A percentile compares a stretch with the other conserved stretches of the same genome.
These are phyloP conservation scores for Pampus argenteus DNA, from an alignment of 2,797 vertebrate genomes.

Conservation along the genomic window DNA sequence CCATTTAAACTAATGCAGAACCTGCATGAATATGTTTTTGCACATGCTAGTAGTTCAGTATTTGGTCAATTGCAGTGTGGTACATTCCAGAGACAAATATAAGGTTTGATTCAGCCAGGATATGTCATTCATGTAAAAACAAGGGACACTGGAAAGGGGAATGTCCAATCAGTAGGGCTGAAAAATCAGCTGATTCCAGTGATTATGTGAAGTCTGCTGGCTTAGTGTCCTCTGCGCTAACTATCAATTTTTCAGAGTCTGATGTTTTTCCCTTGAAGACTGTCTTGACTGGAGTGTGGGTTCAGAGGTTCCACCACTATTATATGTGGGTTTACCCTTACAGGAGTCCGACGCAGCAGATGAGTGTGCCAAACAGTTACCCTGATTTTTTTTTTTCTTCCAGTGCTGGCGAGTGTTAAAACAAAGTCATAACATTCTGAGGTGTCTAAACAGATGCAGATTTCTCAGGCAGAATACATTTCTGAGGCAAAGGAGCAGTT, in stretches of 20 bases:
- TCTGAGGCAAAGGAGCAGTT: no score
- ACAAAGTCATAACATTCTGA: neutral
- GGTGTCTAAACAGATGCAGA: neutral
- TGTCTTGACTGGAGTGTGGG: neutral
- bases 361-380: neutral
- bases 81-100: neutral
- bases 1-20: no score
- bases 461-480: neutral
- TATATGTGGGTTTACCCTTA: neutral
- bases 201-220: neutral
- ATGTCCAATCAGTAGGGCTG: neutral
- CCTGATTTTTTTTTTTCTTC: neutral
- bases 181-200: constrained; percentile 2
- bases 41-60: neutral
- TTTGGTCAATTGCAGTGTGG: no score
- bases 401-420: neutral
- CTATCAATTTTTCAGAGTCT: neutral
- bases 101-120: neutral
- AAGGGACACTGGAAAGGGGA: neutral
- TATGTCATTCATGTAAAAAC: neutral
- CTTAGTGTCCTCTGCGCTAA: neutral
- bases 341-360: neutral
- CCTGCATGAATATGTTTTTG: constrained; percentile 7
- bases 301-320: neutral
- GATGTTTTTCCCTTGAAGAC: neutral